Conservation (phyloP, 1,140 invertebrate species). For the Condylostylus longicornis region DNA sequence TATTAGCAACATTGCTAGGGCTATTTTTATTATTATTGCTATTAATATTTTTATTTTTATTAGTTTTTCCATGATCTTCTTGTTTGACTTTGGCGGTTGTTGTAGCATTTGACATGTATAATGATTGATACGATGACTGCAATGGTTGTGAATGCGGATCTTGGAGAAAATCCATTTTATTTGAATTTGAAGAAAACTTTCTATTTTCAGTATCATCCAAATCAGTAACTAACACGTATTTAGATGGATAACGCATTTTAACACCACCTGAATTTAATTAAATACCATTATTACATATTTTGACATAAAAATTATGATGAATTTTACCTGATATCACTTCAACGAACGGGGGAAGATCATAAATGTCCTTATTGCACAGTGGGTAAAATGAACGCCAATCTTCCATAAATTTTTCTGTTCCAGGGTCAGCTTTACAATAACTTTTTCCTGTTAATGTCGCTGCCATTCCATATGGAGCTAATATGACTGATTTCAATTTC, state of each 20-base stretch:
- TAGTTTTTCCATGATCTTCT: not conserved
- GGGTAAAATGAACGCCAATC: slow-evolving; percentile 94
- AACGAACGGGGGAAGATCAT: slow-evolving; percentile 48
- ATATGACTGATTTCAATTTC: slow-evolving; percentile 52
- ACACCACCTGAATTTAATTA: slow-evolving; percentile 70
- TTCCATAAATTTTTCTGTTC: slow-evolving; percentile 64
- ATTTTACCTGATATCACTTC: slow-evolving; percentile 50
- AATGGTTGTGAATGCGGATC: slow-evolving; percentile 12
- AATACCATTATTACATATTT: not conserved
- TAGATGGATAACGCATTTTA: slow-evolving; percentile 85
- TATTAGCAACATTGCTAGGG: no score
- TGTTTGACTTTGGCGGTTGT: slow-evolving; percentile 4
- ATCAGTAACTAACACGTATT: slow-evolving; percentile 83
- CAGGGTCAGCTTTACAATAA: slow-evolving; percentile 55
- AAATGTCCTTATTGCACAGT: slow-evolving; percentile 42
- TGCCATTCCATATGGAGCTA: slow-evolving; percentile 85
- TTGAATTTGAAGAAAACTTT: slow-evolving; percentile 17
- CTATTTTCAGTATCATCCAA: slow-evolving; percentile 50
- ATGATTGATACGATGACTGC: slow-evolving; percentile 15
- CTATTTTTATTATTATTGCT: no score
- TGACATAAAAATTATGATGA: not conserved
- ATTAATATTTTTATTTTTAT: not conserved
- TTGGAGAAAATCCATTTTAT: slow-evolving; percentile 11
- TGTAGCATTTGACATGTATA: slow-evolving; percentile 26
- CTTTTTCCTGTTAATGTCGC: slow-evolving; percentile 78